Percentiles rank a stretch among this genome's conserved stretches.
These are phyloP conservation scores for Allacma fusca DNA, from an alignment of 2,888 invertebrate genomes.

Conservation along the genomic window DNA sequence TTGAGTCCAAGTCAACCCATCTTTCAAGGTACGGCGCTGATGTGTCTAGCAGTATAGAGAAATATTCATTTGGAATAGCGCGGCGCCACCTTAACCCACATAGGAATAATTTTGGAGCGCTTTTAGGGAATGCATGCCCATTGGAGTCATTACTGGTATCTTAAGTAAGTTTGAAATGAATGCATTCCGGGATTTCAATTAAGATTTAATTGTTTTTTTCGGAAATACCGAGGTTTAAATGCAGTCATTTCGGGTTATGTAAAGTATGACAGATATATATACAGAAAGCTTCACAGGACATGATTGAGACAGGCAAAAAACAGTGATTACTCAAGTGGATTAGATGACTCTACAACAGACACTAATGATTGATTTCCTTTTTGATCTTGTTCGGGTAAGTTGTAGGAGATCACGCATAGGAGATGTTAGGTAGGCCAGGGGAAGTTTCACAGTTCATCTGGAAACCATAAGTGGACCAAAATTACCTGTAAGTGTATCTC, in stretches of 20 bases:
- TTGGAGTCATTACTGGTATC: slow-evolving; percentile 45
- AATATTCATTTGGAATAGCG: slow-evolving; percentile 16
- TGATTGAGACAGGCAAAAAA: not conserved
- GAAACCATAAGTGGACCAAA: slow-evolving; percentile 17
- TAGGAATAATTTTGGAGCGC: slow-evolving; percentile 48
- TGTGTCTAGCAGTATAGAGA: too few species aligned
- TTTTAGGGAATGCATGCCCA: slow-evolving; percentile 51
- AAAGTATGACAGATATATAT: not conserved
- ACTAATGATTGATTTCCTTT: slow-evolving; percentile 62
- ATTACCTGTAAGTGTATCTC: not conserved
- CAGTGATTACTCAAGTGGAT: slow-evolving; percentile 32
- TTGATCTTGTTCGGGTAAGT: slow-evolving; percentile 62
- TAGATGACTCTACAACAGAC: slow-evolving; percentile 49
- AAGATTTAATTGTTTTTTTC: too few species aligned
- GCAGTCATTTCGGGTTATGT: slow-evolving; percentile 17
- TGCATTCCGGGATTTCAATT: slow-evolving; percentile 1
- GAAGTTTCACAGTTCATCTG: slow-evolving; percentile 35
- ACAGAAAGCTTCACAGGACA: not conserved
- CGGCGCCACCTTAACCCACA: slow-evolving; percentile 53
- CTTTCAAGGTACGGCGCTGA: too few species aligned
- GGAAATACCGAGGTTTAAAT: not conserved
- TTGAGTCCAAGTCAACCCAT: too few species aligned
- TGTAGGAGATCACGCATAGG: slow-evolving; percentile 54
- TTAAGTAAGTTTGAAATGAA: slow-evolving; percentile 22
- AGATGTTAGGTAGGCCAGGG: slow-evolving; percentile 44